A percentile compares a stretch with the other conserved stretches of the same genome.
Evolutionary conservation across 2,113 vertebrate species (phyloP).

Genomic region (Aspidoscelis tigris): DNA sequence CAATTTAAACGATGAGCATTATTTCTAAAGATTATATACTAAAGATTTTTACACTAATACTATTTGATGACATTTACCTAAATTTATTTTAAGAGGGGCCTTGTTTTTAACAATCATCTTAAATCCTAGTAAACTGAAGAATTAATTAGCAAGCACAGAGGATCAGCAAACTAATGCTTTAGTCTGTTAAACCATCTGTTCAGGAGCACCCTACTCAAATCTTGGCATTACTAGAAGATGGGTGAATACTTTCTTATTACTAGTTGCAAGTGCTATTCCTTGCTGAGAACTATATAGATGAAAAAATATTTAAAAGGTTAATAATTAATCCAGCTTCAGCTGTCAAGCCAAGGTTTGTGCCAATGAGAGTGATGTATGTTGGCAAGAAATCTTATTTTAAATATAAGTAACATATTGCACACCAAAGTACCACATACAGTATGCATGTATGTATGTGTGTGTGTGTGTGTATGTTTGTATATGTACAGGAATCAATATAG

Average conservation of each 20-base stretch:
- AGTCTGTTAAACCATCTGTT: constrained; percentile 83
- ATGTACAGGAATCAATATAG: constrained; percentile 20
- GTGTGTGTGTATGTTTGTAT: neutral
- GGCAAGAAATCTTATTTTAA: constrained; percentile 48
- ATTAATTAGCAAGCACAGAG: constrained; percentile 80
- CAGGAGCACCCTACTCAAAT: constrained; percentile 73
- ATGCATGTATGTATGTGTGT: neutral
- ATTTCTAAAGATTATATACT: constrained; percentile 41
- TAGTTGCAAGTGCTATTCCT: constrained; percentile 64
- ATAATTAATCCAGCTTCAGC: constrained; percentile 53
- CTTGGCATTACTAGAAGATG: constrained; percentile 71
- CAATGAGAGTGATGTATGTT: constrained; percentile 55
- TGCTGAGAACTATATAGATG: constrained; percentile 48
- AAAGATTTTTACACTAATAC: constrained; percentile 55
- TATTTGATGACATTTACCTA: constrained; percentile 70
- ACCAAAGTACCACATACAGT: constrained; percentile 13
- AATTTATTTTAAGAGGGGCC: constrained; percentile 74
- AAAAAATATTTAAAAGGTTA: constrained; percentile 50
- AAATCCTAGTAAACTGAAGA: constrained; percentile 82
- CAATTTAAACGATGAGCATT: constrained; percentile 20
- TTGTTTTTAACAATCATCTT: constrained; percentile 80
- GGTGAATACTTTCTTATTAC: constrained; percentile 61
- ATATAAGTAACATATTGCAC: constrained; percentile 31
- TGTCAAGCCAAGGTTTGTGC: constrained; percentile 33
- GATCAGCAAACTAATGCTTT: constrained; percentile 82